phyloP scores from a whole-genome alignment of 2,113 vertebrate species.

The Megaceryle maxima region DNA sequence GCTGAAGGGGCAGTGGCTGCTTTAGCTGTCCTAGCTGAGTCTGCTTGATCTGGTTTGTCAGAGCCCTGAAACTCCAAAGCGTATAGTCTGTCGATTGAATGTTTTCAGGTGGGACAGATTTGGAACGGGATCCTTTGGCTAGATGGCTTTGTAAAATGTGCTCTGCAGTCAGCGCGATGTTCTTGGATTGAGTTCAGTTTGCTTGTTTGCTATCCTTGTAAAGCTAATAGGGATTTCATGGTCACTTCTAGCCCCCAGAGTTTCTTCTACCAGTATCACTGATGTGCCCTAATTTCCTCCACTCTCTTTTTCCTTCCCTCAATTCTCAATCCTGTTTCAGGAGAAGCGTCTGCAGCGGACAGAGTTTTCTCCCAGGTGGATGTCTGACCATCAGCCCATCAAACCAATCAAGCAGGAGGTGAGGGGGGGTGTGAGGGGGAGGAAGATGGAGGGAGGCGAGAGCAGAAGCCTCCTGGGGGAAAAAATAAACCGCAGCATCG shows the following conservation, averaged over 20 bases:
- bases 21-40: not conserved
- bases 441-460: conserved; percentile 6
- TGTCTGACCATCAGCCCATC: conserved; percentile 79
- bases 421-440: conserved; percentile 59
- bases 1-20: not conserved
- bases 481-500: conserved; percentile 50
- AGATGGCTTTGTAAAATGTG: not conserved
- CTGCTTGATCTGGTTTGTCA: not conserved
- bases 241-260: conserved; percentile 32
- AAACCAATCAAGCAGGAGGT: conserved; percentile 81
- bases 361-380: conserved; percentile 78
- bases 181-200: conserved; percentile 38
- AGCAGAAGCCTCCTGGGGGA: conserved; percentile 62
- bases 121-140: not conserved
- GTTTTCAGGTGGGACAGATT: conserved; percentile 18
- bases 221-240: conserved; percentile 46
- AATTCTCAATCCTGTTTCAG: conserved; percentile 71
- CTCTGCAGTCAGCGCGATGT: not conserved
- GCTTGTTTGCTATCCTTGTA: conserved; percentile 39
- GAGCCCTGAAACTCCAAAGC: not conserved
- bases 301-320: conserved; percentile 65
- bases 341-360: conserved; percentile 86
- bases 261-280: conserved; percentile 36
- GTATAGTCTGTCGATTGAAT: not conserved
- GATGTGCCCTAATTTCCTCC: conserved; percentile 62